Base-by-base conservation (phyloP, 2,113 vertebrate species). In the Calonectris borealis region DNA sequence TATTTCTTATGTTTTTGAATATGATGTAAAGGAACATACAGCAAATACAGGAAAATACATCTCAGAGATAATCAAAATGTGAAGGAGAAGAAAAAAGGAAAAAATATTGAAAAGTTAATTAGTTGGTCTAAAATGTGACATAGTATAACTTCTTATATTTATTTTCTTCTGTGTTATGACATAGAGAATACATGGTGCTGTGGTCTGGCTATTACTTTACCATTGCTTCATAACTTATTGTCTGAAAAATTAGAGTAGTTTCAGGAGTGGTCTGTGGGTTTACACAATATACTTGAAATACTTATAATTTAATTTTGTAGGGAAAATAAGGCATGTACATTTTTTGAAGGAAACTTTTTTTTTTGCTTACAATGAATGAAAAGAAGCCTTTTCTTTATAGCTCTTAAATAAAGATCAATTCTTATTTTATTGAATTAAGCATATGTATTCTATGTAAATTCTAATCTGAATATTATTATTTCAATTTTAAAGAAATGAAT, bases 241-340 rank as follows among this genome's bases (percentile, higher is more conserved):
- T 96, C 94, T 96, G 70, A 96, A 97, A 96, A 95, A 94, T 97
- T 70, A 80, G 25, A 90, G 86, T 82, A 92, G 62, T 88, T 97
- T 96, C 91, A 96, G 88, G 73, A 97, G 76, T 69, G 66, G 86
- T 96, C 96, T 97, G 92, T 97, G 95, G 92, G 54, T 94, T 97
- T 88, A 91, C 84, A 88, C 81, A 96, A 58, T 87, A 72, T 42
- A 60, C 60, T 96, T 92, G 65, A 93, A 96, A 89, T 93, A 69
- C 58, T 95, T 95, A 16, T 78, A 95, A 90, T 95, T 96, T 93
- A 93, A 46, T 91, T 96, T 96, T 94, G 61, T 96, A 85, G 86
- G 86, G 65, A 89, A 95, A 94, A 94, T 92, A 88, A 96, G 90
- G 70, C 71, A 84, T 92, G 75, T 76, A 66, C 44, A n/a, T 81